Conservation (phyloP, 1,140 invertebrate species). For the Pseudomyrmex cubaensis region DNA sequence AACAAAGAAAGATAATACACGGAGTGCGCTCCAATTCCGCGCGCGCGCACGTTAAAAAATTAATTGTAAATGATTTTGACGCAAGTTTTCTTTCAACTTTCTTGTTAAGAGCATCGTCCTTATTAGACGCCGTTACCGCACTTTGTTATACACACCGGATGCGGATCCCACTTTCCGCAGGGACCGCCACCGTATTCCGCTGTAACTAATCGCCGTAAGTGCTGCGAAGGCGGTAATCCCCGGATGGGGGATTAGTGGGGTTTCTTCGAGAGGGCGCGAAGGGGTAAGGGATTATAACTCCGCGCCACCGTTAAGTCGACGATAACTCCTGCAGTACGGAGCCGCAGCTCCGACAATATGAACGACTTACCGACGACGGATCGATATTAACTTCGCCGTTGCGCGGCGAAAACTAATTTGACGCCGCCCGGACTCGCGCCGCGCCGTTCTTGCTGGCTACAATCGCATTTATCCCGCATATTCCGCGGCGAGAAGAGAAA, state of each 20-base stretch:
- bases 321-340: slow-evolving; percentile 39
- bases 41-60: not conserved
- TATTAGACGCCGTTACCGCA: slow-evolving; percentile 37
- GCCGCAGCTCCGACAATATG: slow-evolving; percentile 41
- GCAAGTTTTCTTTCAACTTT: not conserved
- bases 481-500: not conserved
- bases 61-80: not conserved
- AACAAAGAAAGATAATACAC: too few species aligned
- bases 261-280: slow-evolving; percentile 45
- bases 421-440: not conserved
- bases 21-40: not conserved
- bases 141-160: slow-evolving; percentile 44
- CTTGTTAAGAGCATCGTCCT: not conserved
- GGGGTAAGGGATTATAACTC: slow-evolving; percentile 53
- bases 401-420: slow-evolving; percentile 42
- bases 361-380: slow-evolving; percentile 48
- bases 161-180: slow-evolving; percentile 34
- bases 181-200: slow-evolving; percentile 26
- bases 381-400: slow-evolving; percentile 45
- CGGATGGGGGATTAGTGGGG: slow-evolving; percentile 53
- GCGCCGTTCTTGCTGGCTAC: not conserved
- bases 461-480: slow-evolving; percentile 27
- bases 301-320: slow-evolving; percentile 48
- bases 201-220: slow-evolving; percentile 60
- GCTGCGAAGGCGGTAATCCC: slow-evolving; percentile 54